These are phyloP conservation scores for Drosophila littoralis DNA, from an alignment of 1,140 invertebrate genomes.

Conservation along the genomic window DNA sequence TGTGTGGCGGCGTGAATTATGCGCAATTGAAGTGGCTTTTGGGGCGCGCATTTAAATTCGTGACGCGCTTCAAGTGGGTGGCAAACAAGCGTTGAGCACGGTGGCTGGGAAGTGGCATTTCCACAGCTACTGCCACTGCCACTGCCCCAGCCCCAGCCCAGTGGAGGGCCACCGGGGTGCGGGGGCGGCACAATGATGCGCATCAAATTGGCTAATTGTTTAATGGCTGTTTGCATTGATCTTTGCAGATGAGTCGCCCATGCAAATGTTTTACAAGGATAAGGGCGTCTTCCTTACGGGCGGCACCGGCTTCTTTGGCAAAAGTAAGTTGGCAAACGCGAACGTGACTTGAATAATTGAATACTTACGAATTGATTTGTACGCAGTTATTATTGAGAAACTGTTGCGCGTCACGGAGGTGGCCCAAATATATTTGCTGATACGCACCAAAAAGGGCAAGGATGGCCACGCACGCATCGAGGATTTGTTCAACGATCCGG, in stretches of 20 bases:
- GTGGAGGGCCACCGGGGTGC: background rate
- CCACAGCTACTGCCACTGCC: conserved; percentile 7
- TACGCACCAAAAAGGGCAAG: conserved; percentile 92
- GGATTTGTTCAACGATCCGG: conserved; percentile 88
- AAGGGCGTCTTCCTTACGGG: conserved; percentile 89
- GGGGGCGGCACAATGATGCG: conserved; percentile 63
- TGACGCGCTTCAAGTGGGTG: conserved; percentile 72
- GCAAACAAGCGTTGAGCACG: conserved; percentile 61
- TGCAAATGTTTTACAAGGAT: conserved; percentile 87
- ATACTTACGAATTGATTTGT: conserved; percentile 40
- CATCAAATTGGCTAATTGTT: conserved; percentile 81
- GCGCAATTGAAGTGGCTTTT: conserved; percentile 79
- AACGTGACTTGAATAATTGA: conserved; percentile 65
- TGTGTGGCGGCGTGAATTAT: conserved; percentile 71
- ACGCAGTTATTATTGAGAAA: conserved; percentile 90
- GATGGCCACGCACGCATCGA: conserved; percentile 87
- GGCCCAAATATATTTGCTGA: conserved; percentile 90
- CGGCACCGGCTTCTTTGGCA: conserved; percentile 92
- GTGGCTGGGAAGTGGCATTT: conserved; percentile 6
- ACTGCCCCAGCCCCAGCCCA: conserved; percentile 17
- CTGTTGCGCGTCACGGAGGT: conserved; percentile 91
- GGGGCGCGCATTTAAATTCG: conserved; percentile 77
- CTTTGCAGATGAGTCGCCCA: conserved; percentile 84
- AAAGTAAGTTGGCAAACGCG: conserved; percentile 84
- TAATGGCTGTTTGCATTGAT: conserved; percentile 82